Evolutionary conservation across 2,113 vertebrate species (phyloP).

Genomic region (Ammodytes marinus): DNA sequence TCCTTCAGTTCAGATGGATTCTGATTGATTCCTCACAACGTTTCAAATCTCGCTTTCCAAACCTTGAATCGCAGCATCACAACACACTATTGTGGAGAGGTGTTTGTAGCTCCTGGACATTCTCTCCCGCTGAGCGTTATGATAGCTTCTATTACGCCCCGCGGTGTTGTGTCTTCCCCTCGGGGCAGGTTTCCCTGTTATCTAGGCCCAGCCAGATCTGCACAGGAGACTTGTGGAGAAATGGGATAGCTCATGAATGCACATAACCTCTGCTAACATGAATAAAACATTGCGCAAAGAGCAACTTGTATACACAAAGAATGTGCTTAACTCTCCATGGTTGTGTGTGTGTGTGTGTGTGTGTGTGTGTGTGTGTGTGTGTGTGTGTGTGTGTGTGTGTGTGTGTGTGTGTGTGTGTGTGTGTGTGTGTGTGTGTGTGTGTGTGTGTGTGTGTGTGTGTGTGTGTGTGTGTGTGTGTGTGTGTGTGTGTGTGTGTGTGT

Average conservation of each 20-base stretch:
- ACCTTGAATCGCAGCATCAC: conserved; percentile 11
- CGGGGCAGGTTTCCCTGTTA: conserved; percentile 77
- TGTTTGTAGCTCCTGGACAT: conserved; percentile 71
- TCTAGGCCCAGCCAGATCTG: conserved; percentile 77
- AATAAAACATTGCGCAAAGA: conserved; percentile 78
- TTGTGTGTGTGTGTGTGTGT: background rate
- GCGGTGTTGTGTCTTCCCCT: conserved; percentile 76
- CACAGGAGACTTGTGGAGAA: conserved; percentile 69
- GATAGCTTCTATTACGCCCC: conserved; percentile 80
- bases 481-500: too few species aligned
- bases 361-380: too few species aligned
- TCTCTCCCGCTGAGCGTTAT: conserved; percentile 75
- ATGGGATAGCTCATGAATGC: conserved; percentile 75
- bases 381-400: too few species aligned
- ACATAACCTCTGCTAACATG: conserved; percentile 67
- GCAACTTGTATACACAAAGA: conserved; percentile 48
- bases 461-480: background rate
- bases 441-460: background rate
- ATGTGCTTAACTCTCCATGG: conserved; percentile 24
- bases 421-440: too few species aligned
- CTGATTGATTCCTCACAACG: background rate
- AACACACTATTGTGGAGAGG: conserved; percentile 48
- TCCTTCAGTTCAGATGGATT: background rate
- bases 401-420: background rate
- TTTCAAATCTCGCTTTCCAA: background rate